Evolutionary conservation across 1,140 invertebrate genomes (phyloP), one percentile per base, ranked within the genome.

Genomic region (Teleogryllus occipitalis): DNA sequence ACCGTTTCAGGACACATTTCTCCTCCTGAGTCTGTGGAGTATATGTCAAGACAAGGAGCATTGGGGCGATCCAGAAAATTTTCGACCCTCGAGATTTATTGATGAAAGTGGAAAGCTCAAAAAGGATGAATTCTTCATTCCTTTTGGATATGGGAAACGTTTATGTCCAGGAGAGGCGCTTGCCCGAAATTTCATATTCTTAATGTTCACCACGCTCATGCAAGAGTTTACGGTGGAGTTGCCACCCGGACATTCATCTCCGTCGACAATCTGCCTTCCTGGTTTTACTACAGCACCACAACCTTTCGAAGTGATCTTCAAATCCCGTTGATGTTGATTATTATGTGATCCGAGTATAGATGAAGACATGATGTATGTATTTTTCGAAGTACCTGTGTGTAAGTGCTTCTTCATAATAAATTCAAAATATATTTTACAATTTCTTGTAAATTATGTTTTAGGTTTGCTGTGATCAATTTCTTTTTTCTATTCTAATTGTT

Each of bases 61-160:
- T 77, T 91, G 89, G 89, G 86, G 86, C 10, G 88, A 91, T 83
- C 88, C 90, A 0, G 86, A 90, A 49, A 82, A 84, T 8, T 92
- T 91, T 82, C 81, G 87, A 74, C 90, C 90, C 0, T 89, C 90
- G 82, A 83, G 90, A 79, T 91, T 90, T 82, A 83, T 91, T 47
- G 85, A 89, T 76, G 81, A 85, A 8, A 82, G 87, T 46, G 89
- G 89, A 65, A 78, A 87, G 47, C 85, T 88, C 21, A 78, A 87
- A 10, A 84, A 85, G 10, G 86, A 88, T 79, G 85, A 88, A 18
- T 87, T 86, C 84, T 82, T 89, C 7, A 84, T 89, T 8, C 82
- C 87, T 12, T 91, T 90, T 83, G 88, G 89, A 15, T 10, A 75
- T 81, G 84, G 84, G 2, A 84, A 83, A 79, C 75, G 85, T 72